Base-by-base conservation (phyloP, 2,113 vertebrate genomes). In the Xiphophorus maculatus region DNA sequence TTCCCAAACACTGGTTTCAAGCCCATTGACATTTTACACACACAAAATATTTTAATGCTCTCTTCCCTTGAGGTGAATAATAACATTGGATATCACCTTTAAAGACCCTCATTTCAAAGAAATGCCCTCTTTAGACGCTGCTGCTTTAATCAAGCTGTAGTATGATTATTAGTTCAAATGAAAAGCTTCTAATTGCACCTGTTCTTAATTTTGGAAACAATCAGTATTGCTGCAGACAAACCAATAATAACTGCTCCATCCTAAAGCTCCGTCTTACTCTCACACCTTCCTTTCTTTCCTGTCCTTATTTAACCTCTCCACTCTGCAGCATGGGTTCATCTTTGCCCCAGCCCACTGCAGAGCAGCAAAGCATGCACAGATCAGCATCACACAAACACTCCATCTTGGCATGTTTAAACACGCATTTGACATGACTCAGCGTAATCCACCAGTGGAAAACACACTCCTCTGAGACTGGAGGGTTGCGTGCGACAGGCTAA, bases 401-500 rank as follows among this genome's bases (percentile, higher is more conserved):
- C 62, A 77, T 63, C 65, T 66, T 44, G 0, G 71, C 90, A 30
- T 90, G 90, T 87, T 83, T 82, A 87, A 88, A 92, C 90, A 88
- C 2, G 84, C 73, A 25, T 79, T 81, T 73, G 80, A 91, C 84
- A 89, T 85, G 87, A 91, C 86, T 89, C 88, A 80, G 85, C 85
- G 5, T 25, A 70, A 85, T 79, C 42, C 44, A 32, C 60, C 58
- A 62, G 69, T 54, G 85, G 79, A 83, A 89, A 89, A 84, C 48
- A 77, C 69, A 68, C 81, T 87, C 88, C 87, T 86, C 48, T 0
- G 90, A 83, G 88, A 88, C 48, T 32, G 37, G 29, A 63, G 48
- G 33, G 63, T 54, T 74, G 79, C n/a, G 51, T 25, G 67, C 77
- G 75, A 75, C 60, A 83, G 81, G 77, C 62, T 35, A 40, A 83